These are phyloP conservation scores for Phaethornis superciliosus DNA, from an alignment of 2,113 vertebrate species.

Conservation along the genomic window DNA sequence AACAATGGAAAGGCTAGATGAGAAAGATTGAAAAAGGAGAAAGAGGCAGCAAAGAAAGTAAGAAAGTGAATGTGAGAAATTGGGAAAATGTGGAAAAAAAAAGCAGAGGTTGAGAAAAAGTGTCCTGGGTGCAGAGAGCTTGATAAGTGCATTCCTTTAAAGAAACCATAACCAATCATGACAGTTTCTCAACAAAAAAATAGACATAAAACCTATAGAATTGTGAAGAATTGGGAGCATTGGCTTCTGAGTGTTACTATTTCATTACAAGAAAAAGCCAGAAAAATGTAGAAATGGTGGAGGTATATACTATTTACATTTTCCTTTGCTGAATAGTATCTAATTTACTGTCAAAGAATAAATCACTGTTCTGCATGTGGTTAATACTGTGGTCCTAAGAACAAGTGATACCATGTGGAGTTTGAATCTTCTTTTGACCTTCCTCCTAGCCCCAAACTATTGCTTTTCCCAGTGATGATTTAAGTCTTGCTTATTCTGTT, in stretches of 20 bases:
- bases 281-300: not conserved
- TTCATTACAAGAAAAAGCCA: not conserved
- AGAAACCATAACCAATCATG: slow-evolving; percentile 31
- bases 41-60: slow-evolving; percentile 74
- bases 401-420: not conserved
- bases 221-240: not conserved
- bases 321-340: not conserved
- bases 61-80: slow-evolving; percentile 72
- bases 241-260: not conserved
- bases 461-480: not conserved
- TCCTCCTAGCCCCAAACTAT: not conserved
- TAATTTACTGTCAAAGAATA: not conserved
- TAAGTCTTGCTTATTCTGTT: not conserved
- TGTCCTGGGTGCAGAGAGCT: slow-evolving; percentile 36
- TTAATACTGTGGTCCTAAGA: not conserved
- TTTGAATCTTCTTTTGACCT: not conserved
- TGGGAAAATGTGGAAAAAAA: slow-evolving; percentile 20
- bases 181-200: slow-evolving; percentile 48
- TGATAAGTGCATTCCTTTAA: slow-evolving; percentile 49
- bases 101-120: slow-evolving; percentile 56
- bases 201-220: not conserved
- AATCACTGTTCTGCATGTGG: not conserved
- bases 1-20: slow-evolving; percentile 86
- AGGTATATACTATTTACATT: not conserved
- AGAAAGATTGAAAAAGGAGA: slow-evolving; percentile 79